Evolutionary conservation across 2,797 vertebrate genomes (phyloP).

Genomic region (Tragopan temminckii): DNA sequence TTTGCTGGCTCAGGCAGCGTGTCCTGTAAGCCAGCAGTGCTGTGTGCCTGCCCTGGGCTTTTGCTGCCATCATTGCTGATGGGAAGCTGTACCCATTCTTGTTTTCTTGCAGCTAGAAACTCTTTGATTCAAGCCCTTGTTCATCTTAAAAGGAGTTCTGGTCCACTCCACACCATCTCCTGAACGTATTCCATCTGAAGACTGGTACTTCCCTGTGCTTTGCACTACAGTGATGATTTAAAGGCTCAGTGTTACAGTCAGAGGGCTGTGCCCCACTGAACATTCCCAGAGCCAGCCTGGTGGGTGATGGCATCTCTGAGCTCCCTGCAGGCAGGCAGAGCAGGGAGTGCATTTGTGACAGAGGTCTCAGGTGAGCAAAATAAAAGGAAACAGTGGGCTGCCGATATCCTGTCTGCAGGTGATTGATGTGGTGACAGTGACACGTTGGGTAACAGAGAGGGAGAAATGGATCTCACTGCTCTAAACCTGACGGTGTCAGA

Average conservation of each 20-base stretch:
- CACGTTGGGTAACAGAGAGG: background rate
- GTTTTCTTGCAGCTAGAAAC: background rate
- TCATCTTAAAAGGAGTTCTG: background rate
- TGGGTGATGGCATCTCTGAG: background rate
- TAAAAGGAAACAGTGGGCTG: background rate
- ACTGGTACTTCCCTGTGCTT: background rate
- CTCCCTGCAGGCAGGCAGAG: background rate
- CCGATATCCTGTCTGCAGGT: background rate
- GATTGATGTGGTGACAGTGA: background rate
- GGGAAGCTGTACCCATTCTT: background rate
- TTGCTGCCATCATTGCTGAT: accelerated
- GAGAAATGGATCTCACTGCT: background rate
- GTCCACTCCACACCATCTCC: background rate
- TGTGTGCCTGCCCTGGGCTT: background rate
- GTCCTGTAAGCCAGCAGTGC: background rate
- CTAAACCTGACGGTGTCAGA: background rate
- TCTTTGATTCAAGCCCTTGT: background rate
- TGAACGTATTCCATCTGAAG: accelerated
- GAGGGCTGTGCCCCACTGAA: background rate
- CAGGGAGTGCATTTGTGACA: background rate
- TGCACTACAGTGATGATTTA: background rate
- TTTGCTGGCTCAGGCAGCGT: constrained; percentile 27
- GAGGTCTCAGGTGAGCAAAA: background rate
- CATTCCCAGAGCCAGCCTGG: background rate
- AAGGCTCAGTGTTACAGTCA: background rate